phyloP scores from a whole-genome alignment of 2,888 invertebrate genomes.

The Proisotoma minuta region DNA sequence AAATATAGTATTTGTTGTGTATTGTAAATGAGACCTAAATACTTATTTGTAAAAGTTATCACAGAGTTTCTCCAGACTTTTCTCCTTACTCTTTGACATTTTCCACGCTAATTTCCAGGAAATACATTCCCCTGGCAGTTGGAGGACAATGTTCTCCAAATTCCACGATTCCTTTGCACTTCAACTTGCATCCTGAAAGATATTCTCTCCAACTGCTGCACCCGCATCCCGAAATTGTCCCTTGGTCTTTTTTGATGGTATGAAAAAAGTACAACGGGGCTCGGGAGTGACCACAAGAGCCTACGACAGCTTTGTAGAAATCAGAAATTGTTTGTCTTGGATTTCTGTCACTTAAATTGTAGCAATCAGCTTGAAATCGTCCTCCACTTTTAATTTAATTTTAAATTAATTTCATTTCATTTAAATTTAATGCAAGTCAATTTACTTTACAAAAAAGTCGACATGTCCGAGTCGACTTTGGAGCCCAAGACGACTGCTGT shows the following conservation, averaged over 20 bases:
- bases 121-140: too few relatives aligned
- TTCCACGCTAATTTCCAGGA: too few relatives aligned
- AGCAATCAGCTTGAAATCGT: conserved; percentile 28
- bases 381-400: conserved; percentile 28
- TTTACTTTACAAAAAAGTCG: conserved; percentile 49
- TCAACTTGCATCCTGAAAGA: conserved; percentile 8
- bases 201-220: conserved; percentile 28
- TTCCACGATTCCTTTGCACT: conserved; percentile 15
- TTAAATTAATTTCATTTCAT: not conserved
- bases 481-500: conserved; percentile 49
- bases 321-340: conserved; percentile 24
- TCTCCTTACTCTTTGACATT: too few relatives aligned
- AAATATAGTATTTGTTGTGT: too few relatives aligned
- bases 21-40: too few relatives aligned
- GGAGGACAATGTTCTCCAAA: conserved; percentile 28
- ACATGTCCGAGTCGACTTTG: conserved; percentile 49
- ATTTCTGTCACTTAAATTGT: conserved; percentile 15
- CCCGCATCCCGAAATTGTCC: conserved; percentile 19
- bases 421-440: not conserved
- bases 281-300: conserved; percentile 23
- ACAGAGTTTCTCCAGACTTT: too few relatives aligned
- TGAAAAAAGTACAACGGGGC: conserved; percentile 28
- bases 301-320: conserved; percentile 18
- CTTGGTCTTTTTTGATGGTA: conserved; percentile 24
- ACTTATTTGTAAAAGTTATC: too few relatives aligned